Base-by-base conservation (phyloP, 64 coral and sea anemone genomes). In the Pachyseris speciosa region DNA sequence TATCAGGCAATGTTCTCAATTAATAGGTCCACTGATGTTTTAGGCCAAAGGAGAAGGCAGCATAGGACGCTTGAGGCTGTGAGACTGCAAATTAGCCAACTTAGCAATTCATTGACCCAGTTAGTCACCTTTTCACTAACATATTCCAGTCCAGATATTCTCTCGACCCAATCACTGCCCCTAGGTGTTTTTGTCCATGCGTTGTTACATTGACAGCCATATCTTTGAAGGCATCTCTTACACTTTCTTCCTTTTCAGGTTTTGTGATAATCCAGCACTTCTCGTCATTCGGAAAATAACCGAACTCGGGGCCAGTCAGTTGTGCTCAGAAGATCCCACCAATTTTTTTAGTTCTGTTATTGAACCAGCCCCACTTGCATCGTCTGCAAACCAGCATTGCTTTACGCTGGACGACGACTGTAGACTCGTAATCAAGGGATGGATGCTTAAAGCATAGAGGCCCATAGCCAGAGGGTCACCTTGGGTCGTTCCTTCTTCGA, bases 71-170 rank as follows among this genome's bases (percentile, higher is more conserved):
- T 83, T 83, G 79, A 24, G 79, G 79, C 34, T 83, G 79, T 53
- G 59, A 40, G 27, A 65, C 60, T 13, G 83, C 83, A 86, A 86
- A 86, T 51, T 86, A 61, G 37, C 63, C 65, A 49, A 31, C 42
- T 70, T 68, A 22, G 38, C 19, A 67, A 67, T 69, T 69, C 81
- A 13, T 48, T 84, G 42, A 66, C 50, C 81, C 81, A 84, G 81
- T 84, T 61, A 61, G 81, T 47, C 59, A 86, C 83, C 29, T 69
- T 86, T 16, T 86, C 83, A 68, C 53, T 69, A 31, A 86, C 39
- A 86, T 86, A 86, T 43, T 86, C 83, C 36, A n/a, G n/a, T 86
- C 83, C 29, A 86, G 15, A 40, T 40, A 41, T 69, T 69, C 63
- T 39, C 38, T n/a, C 69, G 63, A 86, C 9, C 80, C 55, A 37